Base-by-base conservation (phyloP, 2,797 vertebrate genomes). In the Enteromius unitaeniatus region DNA sequence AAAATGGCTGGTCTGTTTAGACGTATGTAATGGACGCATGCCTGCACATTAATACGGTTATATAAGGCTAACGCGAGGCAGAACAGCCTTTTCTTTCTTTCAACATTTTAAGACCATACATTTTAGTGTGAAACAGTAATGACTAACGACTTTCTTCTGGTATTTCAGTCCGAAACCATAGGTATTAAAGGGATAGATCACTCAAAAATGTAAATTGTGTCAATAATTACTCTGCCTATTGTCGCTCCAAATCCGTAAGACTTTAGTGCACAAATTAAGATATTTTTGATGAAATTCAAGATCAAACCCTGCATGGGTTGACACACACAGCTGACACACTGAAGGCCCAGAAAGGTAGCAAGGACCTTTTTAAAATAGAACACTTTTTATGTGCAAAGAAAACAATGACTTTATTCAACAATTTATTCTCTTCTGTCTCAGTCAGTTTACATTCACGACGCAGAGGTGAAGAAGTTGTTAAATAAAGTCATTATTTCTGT, bases 1-100 rank as follows among this genome's bases (percentile, higher is more conserved):
- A 85, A 83, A 84, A 75, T 62, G 21, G 74, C 76, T 67, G 62
- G 78, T 81, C 72, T 62, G 58, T 78, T 77, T 37, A 65, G 76
- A 70, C 68, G 45, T 26, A 47, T 68, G 65, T 45, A 83, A 80
- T 42, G 81, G 60, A 84, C 72, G 67, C 76, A 78, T 85, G 82
- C 19, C 72, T 82, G 47, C 74, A 55, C 72, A 81, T 84, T 83
- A 72, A 82, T 76, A 55, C 1, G 37, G 55, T 78, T 80, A 76
- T 55, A 67, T 40, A 68, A 55, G 34, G 34, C 53, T 64, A 78
- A 83, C 74, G 68, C 28, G 26, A 23, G 21, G 34, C 76, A 40
- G 78, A 28, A 47, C 8, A 42, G 23, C 6, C 31, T 9, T 40
- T 60, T 15, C 75, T 45, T 62, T 77, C 9, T 11, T 21, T 42